Evolutionary conservation across 2,797 vertebrate species (phyloP).

Genomic region (Meda fulgida): DNA sequence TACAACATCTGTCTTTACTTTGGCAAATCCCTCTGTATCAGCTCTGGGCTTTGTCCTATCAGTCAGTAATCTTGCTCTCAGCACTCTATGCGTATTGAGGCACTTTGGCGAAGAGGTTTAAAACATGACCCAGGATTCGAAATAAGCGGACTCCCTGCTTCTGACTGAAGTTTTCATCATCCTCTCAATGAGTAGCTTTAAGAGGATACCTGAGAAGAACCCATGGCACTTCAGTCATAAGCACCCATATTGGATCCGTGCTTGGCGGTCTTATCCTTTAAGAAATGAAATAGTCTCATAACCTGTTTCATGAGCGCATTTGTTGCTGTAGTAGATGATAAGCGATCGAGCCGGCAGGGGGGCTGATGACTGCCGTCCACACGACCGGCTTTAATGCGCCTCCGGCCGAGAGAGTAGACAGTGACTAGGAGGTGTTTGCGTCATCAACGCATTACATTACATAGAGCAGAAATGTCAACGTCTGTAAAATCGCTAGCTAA

Average conservation of each 20-base stretch:
- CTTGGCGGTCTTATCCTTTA: slow-evolving; percentile 41
- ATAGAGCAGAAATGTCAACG: neutral
- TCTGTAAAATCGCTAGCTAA: slow-evolving; percentile 30
- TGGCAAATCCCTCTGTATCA: slow-evolving; percentile 74
- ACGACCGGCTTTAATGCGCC: slow-evolving; percentile 8
- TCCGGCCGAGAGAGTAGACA: slow-evolving; percentile 20
- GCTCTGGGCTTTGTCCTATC: slow-evolving; percentile 68
- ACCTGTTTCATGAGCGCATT: slow-evolving; percentile 9
- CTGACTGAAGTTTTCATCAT: slow-evolving; percentile 51
- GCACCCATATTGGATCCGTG: slow-evolving; percentile 29
- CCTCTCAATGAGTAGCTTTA: slow-evolving; percentile 50
- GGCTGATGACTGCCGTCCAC: slow-evolving; percentile 5
- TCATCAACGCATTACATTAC: slow-evolving; percentile 4
- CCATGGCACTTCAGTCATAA: slow-evolving; percentile 32
- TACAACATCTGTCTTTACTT: slow-evolving; percentile 77
- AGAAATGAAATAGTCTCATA: slow-evolving; percentile 37
- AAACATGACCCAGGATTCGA: slow-evolving; percentile 37
- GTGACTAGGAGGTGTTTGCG: slow-evolving; percentile 19
- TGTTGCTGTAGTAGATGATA: slow-evolving; percentile 2
- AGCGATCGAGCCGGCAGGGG: slow-evolving; percentile 1
- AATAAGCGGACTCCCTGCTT: slow-evolving; percentile 45
- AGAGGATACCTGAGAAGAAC: slow-evolving; percentile 52
- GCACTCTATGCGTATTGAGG: slow-evolving; percentile 56
- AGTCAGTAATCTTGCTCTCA: slow-evolving; percentile 68
- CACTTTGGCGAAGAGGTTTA: slow-evolving; percentile 54